These are phyloP conservation scores for Mergus octosetaceus DNA, from an alignment of 2,797 vertebrate species.

Conservation along the genomic window DNA sequence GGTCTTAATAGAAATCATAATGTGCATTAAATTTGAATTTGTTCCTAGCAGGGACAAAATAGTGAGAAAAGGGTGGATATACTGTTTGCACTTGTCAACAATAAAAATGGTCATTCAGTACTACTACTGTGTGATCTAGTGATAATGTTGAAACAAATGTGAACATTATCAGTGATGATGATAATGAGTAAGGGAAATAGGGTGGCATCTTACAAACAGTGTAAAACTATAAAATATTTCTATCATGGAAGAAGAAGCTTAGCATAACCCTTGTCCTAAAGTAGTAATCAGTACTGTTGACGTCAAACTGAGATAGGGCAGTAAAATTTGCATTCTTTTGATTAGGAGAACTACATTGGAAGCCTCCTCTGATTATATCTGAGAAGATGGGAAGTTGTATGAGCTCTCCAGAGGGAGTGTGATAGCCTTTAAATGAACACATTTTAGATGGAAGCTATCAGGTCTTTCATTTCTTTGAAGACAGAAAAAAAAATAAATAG, in stretches of 20 bases:
- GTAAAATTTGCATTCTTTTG: constrained; percentile 54
- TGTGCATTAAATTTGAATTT: background rate
- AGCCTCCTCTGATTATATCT: constrained; percentile 18
- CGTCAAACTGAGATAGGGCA: constrained; percentile 22
- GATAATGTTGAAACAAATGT: background rate
- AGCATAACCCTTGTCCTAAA: constrained; percentile 10
- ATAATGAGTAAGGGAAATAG: background rate
- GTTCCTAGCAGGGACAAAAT: background rate
- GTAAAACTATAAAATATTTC: background rate
- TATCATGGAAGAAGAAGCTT: background rate
- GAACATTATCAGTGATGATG: background rate
- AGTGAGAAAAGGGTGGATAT: background rate
- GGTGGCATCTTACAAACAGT: background rate
- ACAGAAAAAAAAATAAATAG: background rate
- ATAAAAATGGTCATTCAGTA: background rate
- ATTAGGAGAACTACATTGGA: constrained; percentile 17
- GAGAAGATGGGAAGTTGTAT: background rate
- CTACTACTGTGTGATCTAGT: background rate
- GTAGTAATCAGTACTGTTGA: constrained; percentile 21
- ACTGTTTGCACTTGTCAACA: background rate
- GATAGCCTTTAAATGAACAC: background rate
- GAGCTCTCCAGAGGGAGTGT: constrained; percentile 1
- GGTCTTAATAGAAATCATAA: background rate
- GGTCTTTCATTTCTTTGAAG: constrained; percentile 9
- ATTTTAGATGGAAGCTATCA: background rate